Evolutionary conservation across 92 coral and sea anemone species (phyloP).

Genomic region (Scolanthus callimorphus): DNA sequence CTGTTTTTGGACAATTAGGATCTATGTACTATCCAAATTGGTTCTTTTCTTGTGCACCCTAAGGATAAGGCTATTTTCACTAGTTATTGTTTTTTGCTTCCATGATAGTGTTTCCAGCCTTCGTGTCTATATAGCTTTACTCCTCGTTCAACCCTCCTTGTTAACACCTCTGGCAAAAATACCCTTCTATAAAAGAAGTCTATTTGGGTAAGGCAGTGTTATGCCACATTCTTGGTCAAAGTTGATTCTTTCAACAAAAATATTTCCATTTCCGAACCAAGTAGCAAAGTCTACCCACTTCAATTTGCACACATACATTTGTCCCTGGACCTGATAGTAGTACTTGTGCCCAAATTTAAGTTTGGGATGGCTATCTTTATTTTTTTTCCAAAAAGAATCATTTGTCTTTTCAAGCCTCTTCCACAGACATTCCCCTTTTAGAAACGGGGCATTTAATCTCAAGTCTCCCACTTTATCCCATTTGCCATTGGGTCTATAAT

Average conservation of each 20-base stretch:
- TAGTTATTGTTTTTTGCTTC: no score
- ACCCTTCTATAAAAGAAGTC: constrained; percentile 30
- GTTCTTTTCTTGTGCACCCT: no score
- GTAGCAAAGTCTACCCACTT: no score
- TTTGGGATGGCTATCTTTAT: not conserved
- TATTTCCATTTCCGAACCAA: no score
- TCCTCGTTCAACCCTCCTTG: constrained; percentile 38
- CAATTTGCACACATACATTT: no score
- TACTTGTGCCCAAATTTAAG: constrained; percentile 2
- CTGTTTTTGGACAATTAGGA: no score
- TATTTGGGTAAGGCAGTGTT: no score
- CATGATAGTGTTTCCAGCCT: constrained; percentile 42
- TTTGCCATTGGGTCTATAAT: constrained; percentile 15
- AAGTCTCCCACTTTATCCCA: constrained; percentile 19
- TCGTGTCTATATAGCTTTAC: constrained; percentile 22
- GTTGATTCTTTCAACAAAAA: no score
- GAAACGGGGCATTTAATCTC: constrained; percentile 32
- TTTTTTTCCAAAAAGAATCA: not conserved
- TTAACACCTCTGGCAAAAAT: constrained; percentile 42
- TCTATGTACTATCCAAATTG: no score
- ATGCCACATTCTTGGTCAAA: not conserved
- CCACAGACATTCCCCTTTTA: constrained; percentile 23
- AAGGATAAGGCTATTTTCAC: no score
- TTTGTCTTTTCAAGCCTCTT: constrained; percentile 1
- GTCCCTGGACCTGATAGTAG: no score